Conservation (phyloP, 37 sponge, comb jelly and placozoan species). For the Ianthella basta region DNA sequence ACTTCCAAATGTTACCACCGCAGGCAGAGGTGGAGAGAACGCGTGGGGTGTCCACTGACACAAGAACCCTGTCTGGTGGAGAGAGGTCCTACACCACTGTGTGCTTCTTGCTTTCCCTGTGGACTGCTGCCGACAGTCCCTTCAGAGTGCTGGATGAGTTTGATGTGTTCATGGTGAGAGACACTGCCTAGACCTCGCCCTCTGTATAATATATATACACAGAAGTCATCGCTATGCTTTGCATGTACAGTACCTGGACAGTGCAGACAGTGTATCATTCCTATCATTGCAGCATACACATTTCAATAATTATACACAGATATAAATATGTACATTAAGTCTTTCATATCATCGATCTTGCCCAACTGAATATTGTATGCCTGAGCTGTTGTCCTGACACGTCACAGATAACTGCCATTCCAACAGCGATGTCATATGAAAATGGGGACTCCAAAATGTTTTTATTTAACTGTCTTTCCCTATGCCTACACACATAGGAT, state of each 20-base stretch:
- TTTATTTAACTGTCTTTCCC: neutral
- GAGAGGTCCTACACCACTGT: slow-evolving; percentile 98
- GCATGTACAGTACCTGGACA: neutral
- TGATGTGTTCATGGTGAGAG: slow-evolving; percentile 97
- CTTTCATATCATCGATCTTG: too few relatives aligned
- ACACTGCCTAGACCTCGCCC: neutral
- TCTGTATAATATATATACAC: neutral
- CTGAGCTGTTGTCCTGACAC: too few relatives aligned
- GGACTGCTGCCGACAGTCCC: slow-evolving; percentile 91
- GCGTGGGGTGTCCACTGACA: slow-evolving; percentile 44
- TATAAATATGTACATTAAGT: too few relatives aligned
- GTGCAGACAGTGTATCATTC: neutral
- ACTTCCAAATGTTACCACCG: too few relatives aligned
- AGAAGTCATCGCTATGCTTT: too few relatives aligned
- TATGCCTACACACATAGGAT: neutral
- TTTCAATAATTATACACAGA: too few relatives aligned
- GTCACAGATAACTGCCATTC: too few relatives aligned
- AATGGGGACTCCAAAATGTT: too few relatives aligned
- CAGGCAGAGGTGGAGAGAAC: too few relatives aligned
- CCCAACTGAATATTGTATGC: too few relatives aligned
- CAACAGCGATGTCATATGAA: too few relatives aligned
- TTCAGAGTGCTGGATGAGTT: slow-evolving; percentile 97
- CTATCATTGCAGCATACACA: neutral
- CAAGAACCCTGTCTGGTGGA: slow-evolving; percentile 89
- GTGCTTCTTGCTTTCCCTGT: slow-evolving; percentile 93